A percentile compares a stretch with the other conserved stretches of the same genome.
Conservation (phyloP, 2,113 vertebrate species). For the Callopanchax toddi region DNA sequence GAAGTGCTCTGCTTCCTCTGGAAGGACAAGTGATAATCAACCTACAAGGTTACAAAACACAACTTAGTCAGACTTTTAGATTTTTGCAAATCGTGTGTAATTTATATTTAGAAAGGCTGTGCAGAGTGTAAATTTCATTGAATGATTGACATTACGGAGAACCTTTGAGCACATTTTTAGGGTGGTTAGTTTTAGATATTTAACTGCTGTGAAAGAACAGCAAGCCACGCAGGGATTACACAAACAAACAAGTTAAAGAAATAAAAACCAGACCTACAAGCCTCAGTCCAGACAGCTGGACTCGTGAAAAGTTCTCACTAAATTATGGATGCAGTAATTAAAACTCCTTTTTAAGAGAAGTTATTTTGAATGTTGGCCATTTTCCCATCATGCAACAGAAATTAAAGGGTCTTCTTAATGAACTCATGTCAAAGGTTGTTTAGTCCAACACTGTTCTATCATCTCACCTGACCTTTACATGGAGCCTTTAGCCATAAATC, state of each 20-base stretch:
- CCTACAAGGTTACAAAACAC: conserved; percentile 20
- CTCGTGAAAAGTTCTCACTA: no score
- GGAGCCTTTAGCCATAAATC: background rate
- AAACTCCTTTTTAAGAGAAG: background rate
- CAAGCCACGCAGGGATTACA: background rate
- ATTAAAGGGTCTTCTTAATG: background rate
- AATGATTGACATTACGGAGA: background rate
- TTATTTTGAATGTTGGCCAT: no score
- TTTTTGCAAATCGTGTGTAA: no score
- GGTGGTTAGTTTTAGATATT: background rate
- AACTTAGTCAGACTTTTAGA: background rate
- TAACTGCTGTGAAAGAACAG: background rate
- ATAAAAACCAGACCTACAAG: background rate
- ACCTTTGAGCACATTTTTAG: background rate
- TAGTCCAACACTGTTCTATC: background rate
- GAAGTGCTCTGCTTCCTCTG: background rate
- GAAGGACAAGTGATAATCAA: conserved; percentile 12
- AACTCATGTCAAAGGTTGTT: background rate
- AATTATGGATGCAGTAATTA: background rate
- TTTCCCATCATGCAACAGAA: no score
- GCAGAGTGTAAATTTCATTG: no score
- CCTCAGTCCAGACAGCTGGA: background rate
- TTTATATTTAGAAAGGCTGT: background rate
- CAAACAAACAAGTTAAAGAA: conserved; percentile 7
- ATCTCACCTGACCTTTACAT: background rate